These are phyloP conservation scores for Melanaphis sacchari DNA, from an alignment of 1,140 invertebrate species.

Conservation along the genomic window DNA sequence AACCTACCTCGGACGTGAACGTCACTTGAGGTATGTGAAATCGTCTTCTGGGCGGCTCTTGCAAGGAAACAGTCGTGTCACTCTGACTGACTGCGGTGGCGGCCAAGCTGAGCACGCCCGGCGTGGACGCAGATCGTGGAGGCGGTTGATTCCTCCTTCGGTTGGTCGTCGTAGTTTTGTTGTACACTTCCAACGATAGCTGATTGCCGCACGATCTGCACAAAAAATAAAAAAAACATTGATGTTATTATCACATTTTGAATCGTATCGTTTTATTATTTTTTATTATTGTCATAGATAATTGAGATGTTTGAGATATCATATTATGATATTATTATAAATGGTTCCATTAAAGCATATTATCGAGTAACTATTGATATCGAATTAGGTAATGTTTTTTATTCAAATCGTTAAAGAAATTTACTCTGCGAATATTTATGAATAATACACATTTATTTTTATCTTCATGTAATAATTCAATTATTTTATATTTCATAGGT, in stretches of 20 bases:
- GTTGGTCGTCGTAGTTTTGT: conserved; percentile 41
- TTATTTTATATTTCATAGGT: no score
- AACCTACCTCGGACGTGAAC: conserved; percentile 85
- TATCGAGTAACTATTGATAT: no score
- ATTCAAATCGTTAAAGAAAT: no score
- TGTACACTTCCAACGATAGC: conserved; percentile 71
- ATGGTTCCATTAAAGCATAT: no score
- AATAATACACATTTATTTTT: background rate
- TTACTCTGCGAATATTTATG: background rate
- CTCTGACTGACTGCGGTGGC: conserved; percentile 6
- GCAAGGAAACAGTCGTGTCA: conserved; percentile 40
- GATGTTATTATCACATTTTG: background rate
- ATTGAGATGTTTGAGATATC: background rate
- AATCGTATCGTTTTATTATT: background rate
- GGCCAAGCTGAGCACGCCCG: conserved; percentile 21
- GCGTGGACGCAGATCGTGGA: conserved; percentile 14
- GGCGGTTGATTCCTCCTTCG: conserved; percentile 28
- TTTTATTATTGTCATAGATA: background rate
- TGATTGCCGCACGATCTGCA: conserved; percentile 72
- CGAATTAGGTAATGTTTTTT: background rate
- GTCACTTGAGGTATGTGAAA: conserved; percentile 79
- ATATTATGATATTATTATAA: background rate
- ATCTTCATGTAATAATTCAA: background rate
- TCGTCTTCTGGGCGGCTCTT: conserved; percentile 65
- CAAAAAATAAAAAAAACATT: background rate